These are phyloP conservation scores for Crossoptilon crossoptilon DNA, from an alignment of 2,797 vertebrate species.

Conservation along the genomic window DNA sequence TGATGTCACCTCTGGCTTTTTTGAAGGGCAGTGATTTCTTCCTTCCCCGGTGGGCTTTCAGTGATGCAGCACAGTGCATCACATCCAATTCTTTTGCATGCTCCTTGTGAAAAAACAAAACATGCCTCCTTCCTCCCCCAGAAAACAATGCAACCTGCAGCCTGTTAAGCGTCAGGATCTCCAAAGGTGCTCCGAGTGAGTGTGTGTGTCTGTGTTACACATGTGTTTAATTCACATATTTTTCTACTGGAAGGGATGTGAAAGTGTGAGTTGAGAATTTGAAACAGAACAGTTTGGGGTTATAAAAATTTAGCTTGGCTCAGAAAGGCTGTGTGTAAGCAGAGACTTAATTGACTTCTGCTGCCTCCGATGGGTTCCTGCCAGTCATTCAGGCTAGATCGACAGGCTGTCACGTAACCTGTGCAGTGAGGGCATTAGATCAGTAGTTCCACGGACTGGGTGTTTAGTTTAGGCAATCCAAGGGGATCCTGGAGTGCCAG, in stretches of 20 bases:
- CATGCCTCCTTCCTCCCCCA: not conserved
- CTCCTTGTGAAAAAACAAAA: not conserved
- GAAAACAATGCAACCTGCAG: not conserved
- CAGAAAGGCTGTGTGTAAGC: slow-evolving; percentile 76
- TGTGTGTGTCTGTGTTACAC: slow-evolving; percentile 64
- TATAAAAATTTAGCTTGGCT: slow-evolving; percentile 85
- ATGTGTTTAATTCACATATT: slow-evolving; percentile 77
- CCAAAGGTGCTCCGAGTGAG: slow-evolving; percentile 43
- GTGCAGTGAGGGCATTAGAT: slow-evolving; percentile 10
- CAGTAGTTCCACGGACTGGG: not conserved
- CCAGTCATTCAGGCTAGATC: slow-evolving; percentile 85
- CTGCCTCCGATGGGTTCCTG: slow-evolving; percentile 80
- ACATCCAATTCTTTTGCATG: not conserved
- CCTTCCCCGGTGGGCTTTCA: not conserved
- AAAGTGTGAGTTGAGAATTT: slow-evolving; percentile 69
- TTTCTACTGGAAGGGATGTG: slow-evolving; percentile 74
- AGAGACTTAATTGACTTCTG: slow-evolving; percentile 87
- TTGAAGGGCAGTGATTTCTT: not conserved
- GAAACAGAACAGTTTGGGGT: slow-evolving; percentile 77
- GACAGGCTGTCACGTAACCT: slow-evolving; percentile 64
- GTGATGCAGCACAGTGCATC: not conserved
- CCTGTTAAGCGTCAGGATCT: slow-evolving; percentile 24
- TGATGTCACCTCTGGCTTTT: slow-evolving; percentile 18
- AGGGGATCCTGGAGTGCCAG: not conserved
- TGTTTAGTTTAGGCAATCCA: slow-evolving; percentile 39